Base-by-base conservation (phyloP, 2,888 invertebrate species). In the Oxycera nigricornis region DNA sequence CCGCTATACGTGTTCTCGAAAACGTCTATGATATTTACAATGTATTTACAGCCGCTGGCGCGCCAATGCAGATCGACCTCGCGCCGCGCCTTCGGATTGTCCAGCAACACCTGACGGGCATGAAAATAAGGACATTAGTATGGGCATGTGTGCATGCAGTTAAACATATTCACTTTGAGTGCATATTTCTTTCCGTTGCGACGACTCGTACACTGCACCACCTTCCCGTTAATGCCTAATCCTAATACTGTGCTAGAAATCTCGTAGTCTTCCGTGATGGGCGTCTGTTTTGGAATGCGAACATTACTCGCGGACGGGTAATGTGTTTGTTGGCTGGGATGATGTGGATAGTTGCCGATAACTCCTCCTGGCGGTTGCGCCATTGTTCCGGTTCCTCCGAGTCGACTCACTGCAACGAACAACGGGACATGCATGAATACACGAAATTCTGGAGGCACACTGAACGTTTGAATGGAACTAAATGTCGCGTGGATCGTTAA, bases 161-260 rank as follows among this genome's bases (percentile, higher is more conserved):
- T n/a, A 46, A 3, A 2, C 14, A 7, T 46, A 68, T 74, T 82
- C 84, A 96, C 96, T 90, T 99, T 99, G 73, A 99, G 86, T 0
- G 98, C 98, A 82, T 91, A 95, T 84, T 95, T 95, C 78, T 91
- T 88, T 61, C 92, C 91, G 0, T 90, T 92, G 65, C 87, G 87
- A 80, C 92, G 93, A 76, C 91, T 90, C 81, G 90, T 92, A 86
- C 98, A 98, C 87, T 98, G 95, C 20, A 99, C 94, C 72, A 99
- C 98, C 90, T 98, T 98, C 77, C 98, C 98, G 86, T 98, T 99
- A 79, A 99, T 98, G 11, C 98, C 98, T 77, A 98, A 90, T 57
- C 98, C 98, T 76, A 99, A 89, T 55, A 98, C 97, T 77, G 92
- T 94, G 82, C 92, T 94, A 39, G 95, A 94, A 81, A 98, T 94